Evolutionary conservation across 1,140 invertebrate genomes (phyloP), one percentile per base, ranked within the genome.

Genomic region (Copidosoma floridanum): DNA sequence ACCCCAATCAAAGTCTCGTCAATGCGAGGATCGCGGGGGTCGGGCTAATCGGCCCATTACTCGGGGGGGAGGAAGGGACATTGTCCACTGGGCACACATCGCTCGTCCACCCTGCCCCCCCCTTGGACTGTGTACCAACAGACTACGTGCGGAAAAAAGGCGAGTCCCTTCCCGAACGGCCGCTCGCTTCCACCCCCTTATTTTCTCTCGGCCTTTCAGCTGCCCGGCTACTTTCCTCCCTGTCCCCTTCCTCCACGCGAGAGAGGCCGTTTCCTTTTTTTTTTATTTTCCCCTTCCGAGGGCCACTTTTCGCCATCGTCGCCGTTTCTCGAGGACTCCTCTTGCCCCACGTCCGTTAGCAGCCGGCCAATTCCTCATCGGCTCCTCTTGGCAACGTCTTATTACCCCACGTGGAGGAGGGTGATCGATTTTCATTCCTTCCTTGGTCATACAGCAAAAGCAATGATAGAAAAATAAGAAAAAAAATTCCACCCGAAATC

Each of bases 1-100:
- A 79, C 77, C 77, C 79, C 78, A 80, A 80, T 81, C 79, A 81
- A 81, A 81, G 74, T 79, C 79, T 80, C 76, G 75, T 80, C 75
- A 81, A 78, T 79, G 67, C 71, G 72, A 57, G 29, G 40, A 78
- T 78, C 73, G 69, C 6, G 64, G 57, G 70, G 71, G 76, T 72
- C 69, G 70, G 76, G 74, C 74, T 80, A 80, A 80, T 80, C 77
- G 79, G 68, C 76, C 78, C 75, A 81, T 81, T 81, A 81, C 77
- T 70, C 68, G 74, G n/a, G n/a, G n/a, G n/a, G n/a, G 67, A n/a
- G 38, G 40, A 57, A 32, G 68, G 55, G 74, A 70, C 67, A 70
- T 71, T 76, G 76, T 78, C 75, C 74, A 77, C 71, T 63, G 64
- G 46, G 35, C 16, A 40, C 23, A 7, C 51, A 59, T 57, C 24